Evolutionary conservation across 2,113 vertebrate genomes (phyloP).

Genomic region (Peromyscus maniculatus): DNA sequence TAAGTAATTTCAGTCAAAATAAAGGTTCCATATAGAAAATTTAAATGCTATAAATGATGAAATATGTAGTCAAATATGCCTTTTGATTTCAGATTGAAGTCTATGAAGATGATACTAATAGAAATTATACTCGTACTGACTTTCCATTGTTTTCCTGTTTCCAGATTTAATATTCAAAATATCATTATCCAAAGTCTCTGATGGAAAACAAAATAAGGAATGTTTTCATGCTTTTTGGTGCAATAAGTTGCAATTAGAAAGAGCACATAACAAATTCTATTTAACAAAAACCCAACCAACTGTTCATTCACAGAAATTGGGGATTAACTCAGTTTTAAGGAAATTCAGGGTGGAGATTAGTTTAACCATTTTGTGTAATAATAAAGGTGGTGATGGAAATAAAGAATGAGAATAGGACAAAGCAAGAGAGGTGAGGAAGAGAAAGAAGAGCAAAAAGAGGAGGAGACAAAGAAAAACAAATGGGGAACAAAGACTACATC

Average conservation of each 20-base stretch:
- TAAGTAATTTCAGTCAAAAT: not conserved
- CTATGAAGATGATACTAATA: not conserved
- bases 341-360: not conserved
- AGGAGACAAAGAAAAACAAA: not conserved
- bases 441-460: not conserved
- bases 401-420: not conserved
- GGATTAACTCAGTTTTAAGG: not conserved
- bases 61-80: not conserved
- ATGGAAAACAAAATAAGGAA: not conserved
- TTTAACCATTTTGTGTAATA: not conserved
- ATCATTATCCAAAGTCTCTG: not conserved
- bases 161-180: not conserved
- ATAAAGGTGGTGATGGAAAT: not conserved
- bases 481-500: not conserved
- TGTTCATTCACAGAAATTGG: not conserved
- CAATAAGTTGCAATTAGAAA: not conserved
- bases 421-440: not conserved
- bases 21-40: not conserved
- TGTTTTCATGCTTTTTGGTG: not conserved
- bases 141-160: not conserved
- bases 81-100: conserved; percentile 44
- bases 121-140: not conserved
- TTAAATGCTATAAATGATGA: not conserved
- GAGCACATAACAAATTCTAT: not conserved
- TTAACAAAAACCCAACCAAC: not conserved